phyloP scores from a whole-genome alignment of 2,888 invertebrate genomes.

The Venusia cambrica region DNA sequence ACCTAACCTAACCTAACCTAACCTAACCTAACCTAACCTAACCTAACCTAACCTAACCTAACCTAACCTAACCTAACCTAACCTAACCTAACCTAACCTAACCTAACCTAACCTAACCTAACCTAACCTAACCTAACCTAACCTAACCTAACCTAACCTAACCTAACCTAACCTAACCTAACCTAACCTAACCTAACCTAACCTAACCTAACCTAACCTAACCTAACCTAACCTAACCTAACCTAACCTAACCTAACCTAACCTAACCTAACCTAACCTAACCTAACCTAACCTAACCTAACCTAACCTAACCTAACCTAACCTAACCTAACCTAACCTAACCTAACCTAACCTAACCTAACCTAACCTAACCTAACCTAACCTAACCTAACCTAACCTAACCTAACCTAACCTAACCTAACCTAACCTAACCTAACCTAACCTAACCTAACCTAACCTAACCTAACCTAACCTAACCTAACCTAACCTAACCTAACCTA shows the following conservation, averaged over 20 bases:
- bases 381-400: conserved; percentile 5
- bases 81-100: conserved; percentile 25
- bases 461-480: too few relatives aligned
- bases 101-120: conserved; percentile 25
- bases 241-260: conserved; percentile 17
- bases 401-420: conserved; percentile 5
- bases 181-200: conserved; percentile 21
- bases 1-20: conserved; percentile 21
- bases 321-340: conserved; percentile 5
- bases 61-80: conserved; percentile 23
- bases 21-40: conserved; percentile 24
- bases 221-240: conserved; percentile 15
- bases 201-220: conserved; percentile 16
- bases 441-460: too few relatives aligned
- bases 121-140: conserved; percentile 25
- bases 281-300: conserved; percentile 5
- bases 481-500: too few relatives aligned
- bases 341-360: conserved; percentile 5
- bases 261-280: conserved; percentile 9
- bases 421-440: conserved; percentile 1
- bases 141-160: conserved; percentile 20
- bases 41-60: conserved; percentile 21
- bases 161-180: conserved; percentile 21
- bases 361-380: conserved; percentile 5
- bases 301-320: conserved; percentile 5